Evolutionary conservation across 1,140 invertebrate genomes (phyloP), one percentile per base, ranked within the genome.

Genomic region (Euglossa dilemma): DNA sequence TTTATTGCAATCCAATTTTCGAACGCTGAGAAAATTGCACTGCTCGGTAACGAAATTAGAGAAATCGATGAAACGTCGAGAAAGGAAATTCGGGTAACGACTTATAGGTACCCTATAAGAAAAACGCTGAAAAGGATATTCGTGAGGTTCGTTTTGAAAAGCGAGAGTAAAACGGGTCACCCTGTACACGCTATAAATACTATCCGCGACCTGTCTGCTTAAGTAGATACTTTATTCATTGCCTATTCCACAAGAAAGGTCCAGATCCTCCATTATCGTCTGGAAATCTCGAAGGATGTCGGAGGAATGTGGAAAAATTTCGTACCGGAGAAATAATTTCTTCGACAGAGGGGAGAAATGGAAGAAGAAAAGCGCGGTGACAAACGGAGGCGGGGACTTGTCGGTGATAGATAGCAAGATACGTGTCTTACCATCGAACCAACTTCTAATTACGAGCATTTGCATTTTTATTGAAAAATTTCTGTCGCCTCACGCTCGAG

Each of bases 191-290:
- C 43, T 25, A 56, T 28, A 78, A 78, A 71, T 52, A 57, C 28
- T n/a, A 61, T 71, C 61, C 52, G 47, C 36, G 52, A 67, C 6
- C n/a, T 43, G 70, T 82, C 61, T 28, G 47, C 78, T 74, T 64
- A 69, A 84, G 67, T 47, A 73, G 83, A 87, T 87, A 85, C 83
- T 85, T 87, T 87, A 85, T 87, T 87, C 83, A 87, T 85, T 70
- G 79, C 23, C 70, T 78, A 28, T 64, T 66, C 54, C 59, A 47
- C 47, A 9, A 56, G 66, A n/a, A 45, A 47, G 63, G 50, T 9
- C 63, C 54, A 47, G 66, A 56, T 71, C 67, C 50, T 72, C 67
- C 50, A 83, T 83, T 57, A 79, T 72, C 59, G 50, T 79, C 52
- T 64, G 54, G 43, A 79, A 79, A 71, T 71, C 81, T 70, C 56